Evolutionary conservation across 2,113 vertebrate species (phyloP), one percentile per base, ranked within the genome.

Genomic region (Osmerus eperlanus): DNA sequence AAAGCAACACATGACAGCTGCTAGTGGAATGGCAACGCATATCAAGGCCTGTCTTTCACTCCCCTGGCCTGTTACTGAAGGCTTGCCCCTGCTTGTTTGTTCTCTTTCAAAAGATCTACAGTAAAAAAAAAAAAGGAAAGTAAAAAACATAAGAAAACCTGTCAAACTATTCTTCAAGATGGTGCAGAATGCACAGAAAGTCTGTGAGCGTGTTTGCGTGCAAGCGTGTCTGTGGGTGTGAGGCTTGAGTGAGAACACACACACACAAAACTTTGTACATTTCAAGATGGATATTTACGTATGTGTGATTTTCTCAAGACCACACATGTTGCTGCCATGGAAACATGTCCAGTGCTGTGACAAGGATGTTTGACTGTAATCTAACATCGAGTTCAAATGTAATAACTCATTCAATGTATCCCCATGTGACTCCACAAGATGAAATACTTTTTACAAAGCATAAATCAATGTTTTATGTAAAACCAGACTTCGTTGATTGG

Each of bases 1-100:
- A 67, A 77, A 68, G 41, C 6, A 52, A 13, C 41, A 4, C 41
- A 4, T 78, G 84, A 78, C 85, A 83, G 83, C 84, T 88, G 80
- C 80, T 74, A 69, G 65, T 74, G 79, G 75, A 81, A 81, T 73
- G 66, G 71, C 54, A 63, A 60, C 68, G 78, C 64, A 70, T 76
- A 78, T 75, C 71, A 32, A 2, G 52, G 64, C 60, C 28, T 60
- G 69, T 78, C 83, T 76, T 47, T 81, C 78, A 76, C 51, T 64
- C 65, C 61, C 11, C 47, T 11, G 14, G 59, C n/a, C 52, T 7
- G 69, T 78, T 66, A 71, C 11, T 19, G 13, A 65, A 73, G 80
- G 71, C 88, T 68, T 91, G 91, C 88, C 78, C 65, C 25, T 83
- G 85, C 91, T 80, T 90, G 91, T 84, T 67, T 75, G 73, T 72